Base-by-base conservation (phyloP, 2,888 invertebrate species). In the Mesorhabditis belari region DNA sequence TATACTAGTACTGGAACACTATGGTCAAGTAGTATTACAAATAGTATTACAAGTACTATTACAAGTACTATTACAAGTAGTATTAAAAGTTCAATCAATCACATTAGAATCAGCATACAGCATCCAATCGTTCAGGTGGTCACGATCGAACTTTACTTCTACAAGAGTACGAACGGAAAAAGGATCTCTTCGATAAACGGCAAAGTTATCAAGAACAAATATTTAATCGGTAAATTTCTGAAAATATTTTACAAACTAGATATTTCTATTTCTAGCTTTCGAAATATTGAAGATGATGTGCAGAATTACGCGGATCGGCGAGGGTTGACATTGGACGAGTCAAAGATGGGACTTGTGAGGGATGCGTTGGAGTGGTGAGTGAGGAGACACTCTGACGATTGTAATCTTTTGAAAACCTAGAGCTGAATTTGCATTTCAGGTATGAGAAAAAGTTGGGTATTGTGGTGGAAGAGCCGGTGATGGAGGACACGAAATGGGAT, bases 401-500 rank as follows among this genome's bases (percentile, higher is more conserved):
- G 5, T 5, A 27, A 27, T 23, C 5, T 5, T 17, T 6, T 51
- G 17, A n/a, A 51, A 19, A 25, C 17, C 17, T 25, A 54, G 26
- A 54, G 2, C 17, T 49, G 23, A n/a, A n/a, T n/a, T n/a, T n/a
- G n/a, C n/a, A 25, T 5, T 65, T 54, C 17, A 69, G 69, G 70
- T 73, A 73, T 57, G 73, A 73, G 53, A 58, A 64, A 24, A 73
- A 71, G 55, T 52, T 73, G 52, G 73, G 73, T 6, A 49, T 71
- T 6, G 27, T 49, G 3, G 58, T 66, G 23, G 59, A 66, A 9
- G 64, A 65, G 55, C 73, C 73, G 2, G 51, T 64, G 9, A 62
- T 71, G 63, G 60, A 57, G 29, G 67, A 65, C n/a, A 67, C 71
- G 3, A 66, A 70, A 52, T 74, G 74, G 74, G 70, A 74, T 60